phyloP scores from a whole-genome alignment of 1,140 invertebrate species.

The Achroia grisella region DNA sequence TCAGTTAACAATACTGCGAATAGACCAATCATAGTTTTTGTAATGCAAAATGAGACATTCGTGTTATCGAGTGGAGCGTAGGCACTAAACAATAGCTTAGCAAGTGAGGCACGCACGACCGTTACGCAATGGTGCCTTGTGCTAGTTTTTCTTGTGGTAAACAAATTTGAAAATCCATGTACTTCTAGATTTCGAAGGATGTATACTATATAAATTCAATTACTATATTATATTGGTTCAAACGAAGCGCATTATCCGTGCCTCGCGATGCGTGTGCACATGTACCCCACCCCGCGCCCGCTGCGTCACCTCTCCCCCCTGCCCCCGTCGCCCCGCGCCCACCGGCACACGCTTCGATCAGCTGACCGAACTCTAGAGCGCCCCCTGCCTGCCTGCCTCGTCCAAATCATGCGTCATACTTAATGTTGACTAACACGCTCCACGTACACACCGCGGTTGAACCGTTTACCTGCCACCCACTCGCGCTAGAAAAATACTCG shows the following conservation, averaged over 20 bases:
- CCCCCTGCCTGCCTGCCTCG: conserved; percentile 24
- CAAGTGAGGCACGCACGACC: conserved; percentile 18
- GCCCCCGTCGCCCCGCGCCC: conserved; percentile 12
- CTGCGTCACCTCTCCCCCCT: conserved; percentile 6
- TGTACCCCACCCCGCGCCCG: conserved; percentile 13
- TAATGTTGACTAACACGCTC: conserved; percentile 25
- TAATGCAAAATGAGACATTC: conserved; percentile 15
- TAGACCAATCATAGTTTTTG: not conserved
- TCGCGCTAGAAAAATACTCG: conserved; percentile 20
- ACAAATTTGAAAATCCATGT: conserved; percentile 21
- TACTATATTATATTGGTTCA: conserved; percentile 22
- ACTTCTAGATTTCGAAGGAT: conserved; percentile 17
- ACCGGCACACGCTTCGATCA: conserved; percentile 46
- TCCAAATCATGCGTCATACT: conserved; percentile 36
- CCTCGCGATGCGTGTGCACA: conserved; percentile 52
- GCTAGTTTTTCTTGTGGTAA: conserved; percentile 32
- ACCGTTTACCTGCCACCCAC: conserved; percentile 19
- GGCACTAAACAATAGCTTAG: conserved; percentile 11
- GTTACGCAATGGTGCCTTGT: conserved; percentile 48
- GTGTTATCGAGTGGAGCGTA: conserved; percentile 23
- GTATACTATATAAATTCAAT: conserved; percentile 18
- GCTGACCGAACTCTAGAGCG: conserved; percentile 44
- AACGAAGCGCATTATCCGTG: conserved; percentile 25
- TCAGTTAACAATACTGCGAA: not conserved
- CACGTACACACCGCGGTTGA: conserved; percentile 24